Conservation (phyloP, 2,113 vertebrate species). For the Lipophrys pholis region DNA sequence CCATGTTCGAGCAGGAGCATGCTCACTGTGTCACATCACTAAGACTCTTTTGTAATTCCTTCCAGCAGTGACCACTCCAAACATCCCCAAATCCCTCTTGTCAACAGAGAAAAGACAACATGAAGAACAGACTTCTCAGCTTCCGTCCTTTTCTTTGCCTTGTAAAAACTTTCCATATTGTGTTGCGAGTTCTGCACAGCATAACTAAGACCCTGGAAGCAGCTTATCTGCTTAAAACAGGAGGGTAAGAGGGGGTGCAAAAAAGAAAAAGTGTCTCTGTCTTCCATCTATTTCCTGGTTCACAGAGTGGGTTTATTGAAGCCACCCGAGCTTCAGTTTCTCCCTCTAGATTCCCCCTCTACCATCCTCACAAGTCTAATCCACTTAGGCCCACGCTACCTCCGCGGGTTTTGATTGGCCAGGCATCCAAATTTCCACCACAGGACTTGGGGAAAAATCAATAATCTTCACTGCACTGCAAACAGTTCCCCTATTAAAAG, state of each 20-base stretch:
- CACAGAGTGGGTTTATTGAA: constrained; percentile 71
- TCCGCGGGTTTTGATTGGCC: constrained; percentile 67
- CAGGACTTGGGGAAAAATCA: constrained; percentile 62
- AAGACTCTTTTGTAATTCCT: constrained; percentile 61
- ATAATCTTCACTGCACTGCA: constrained; percentile 54
- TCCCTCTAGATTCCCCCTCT: constrained; percentile 48
- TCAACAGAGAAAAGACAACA: constrained; percentile 68
- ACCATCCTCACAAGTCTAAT: constrained; percentile 63
- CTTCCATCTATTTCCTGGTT: constrained; percentile 73
- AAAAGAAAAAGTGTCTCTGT: constrained; percentile 39
- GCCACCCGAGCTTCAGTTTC: constrained; percentile 64
- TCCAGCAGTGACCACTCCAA: constrained; percentile 63
- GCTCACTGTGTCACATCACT: constrained; percentile 41
- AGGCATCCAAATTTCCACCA: constrained; percentile 52
- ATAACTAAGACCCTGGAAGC: constrained; percentile 81
- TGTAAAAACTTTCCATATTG: constrained; percentile 72
- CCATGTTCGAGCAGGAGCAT: constrained; percentile 23
- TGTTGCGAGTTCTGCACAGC: constrained; percentile 71
- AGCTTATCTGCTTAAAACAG: constrained; percentile 83
- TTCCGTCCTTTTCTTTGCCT: constrained; percentile 52
- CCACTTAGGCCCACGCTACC: constrained; percentile 68
- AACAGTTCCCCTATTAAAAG: constrained; percentile 42
- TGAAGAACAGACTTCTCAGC: constrained; percentile 50
- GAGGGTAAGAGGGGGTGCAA: constrained; percentile 67
- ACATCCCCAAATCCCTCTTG: constrained; percentile 71